Base-by-base conservation (phyloP, 1,140 invertebrate genomes). In the Camponotus floridanus region DNA sequence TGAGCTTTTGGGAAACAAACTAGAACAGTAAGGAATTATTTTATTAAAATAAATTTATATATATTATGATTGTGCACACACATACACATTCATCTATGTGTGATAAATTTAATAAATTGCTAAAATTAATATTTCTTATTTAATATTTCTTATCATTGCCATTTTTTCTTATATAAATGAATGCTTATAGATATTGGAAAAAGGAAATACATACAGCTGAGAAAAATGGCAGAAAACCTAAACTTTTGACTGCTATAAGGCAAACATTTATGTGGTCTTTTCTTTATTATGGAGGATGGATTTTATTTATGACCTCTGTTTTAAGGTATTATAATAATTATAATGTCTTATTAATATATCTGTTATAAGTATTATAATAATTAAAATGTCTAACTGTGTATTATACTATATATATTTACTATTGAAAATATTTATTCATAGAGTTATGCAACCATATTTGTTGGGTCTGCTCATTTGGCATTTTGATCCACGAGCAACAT, bases 1-100 rank as follows among this genome's bases (percentile, higher is more conserved):
- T n/a, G 95, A 96, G 86, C 93, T 93, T 78, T 94, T 97, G 21
- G 96, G 96, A n/a, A 95, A 97, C 91, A 94, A 94, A 67, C 92
- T 97, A 8, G 96, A 97, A 95, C 95, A 94, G 96, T 97, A 95
- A 51, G 48, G 18, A 95, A 80, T 86, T 33, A 59, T 73, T 33
- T 42, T 76, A 59, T 42, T 33, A 48, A 57, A 70, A 71, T 11
- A 7, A 62, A 42, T 76, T 42, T 15, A 21, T 31, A 21, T 31
- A 26, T 39, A 13, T 64, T 33, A 64, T 71, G 4, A 64, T 70
- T 9, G 31, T 59, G 8, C n/a, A 21, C 3, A 59, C 18, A 26
- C 26, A 26, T 1, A 26, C 26, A 26, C 26, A 26, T 26, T 26
- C 26, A 26, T 26, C 26, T 26, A 59, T 21, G 3, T 21, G n/a